Evolutionary conservation across 2,113 vertebrate genomes (phyloP).

Genomic region (Gopherus flavomarginatus): DNA sequence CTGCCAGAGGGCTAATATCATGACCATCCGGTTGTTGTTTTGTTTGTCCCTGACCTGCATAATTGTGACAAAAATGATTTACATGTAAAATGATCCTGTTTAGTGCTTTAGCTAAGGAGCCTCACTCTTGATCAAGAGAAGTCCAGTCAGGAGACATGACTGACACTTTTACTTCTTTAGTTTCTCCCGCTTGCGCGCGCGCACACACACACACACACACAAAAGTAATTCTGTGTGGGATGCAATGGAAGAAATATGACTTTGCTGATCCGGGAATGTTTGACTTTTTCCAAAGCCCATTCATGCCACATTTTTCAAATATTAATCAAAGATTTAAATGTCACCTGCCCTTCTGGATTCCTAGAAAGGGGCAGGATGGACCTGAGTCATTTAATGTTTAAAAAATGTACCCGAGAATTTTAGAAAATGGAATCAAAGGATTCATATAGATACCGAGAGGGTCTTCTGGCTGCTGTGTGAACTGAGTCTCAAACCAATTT

Average conservation of each 20-base stretch:
- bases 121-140: not conserved
- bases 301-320: not conserved
- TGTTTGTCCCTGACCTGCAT: not conserved
- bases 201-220: not conserved
- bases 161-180: not conserved
- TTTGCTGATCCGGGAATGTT: not conserved
- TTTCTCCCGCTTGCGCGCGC: not conserved
- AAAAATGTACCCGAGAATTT: not conserved
- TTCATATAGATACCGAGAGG: not conserved
- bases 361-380: not conserved
- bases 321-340: not conserved
- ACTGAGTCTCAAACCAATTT: not conserved
- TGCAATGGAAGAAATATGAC: not conserved
- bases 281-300: not conserved
- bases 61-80: not conserved
- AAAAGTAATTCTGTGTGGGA: not conserved
- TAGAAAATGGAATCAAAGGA: not conserved
- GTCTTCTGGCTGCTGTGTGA: not conserved
- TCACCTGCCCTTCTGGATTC: conserved; percentile 11
- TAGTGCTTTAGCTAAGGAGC: not conserved
- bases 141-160: not conserved
- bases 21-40: not conserved
- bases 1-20: not conserved
- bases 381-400: not conserved
- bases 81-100: not conserved